Evolutionary conservation across 1,140 invertebrate genomes (phyloP), one percentile per base, ranked within the genome.

Genomic region (Mycetomoellerius zeteki): DNA sequence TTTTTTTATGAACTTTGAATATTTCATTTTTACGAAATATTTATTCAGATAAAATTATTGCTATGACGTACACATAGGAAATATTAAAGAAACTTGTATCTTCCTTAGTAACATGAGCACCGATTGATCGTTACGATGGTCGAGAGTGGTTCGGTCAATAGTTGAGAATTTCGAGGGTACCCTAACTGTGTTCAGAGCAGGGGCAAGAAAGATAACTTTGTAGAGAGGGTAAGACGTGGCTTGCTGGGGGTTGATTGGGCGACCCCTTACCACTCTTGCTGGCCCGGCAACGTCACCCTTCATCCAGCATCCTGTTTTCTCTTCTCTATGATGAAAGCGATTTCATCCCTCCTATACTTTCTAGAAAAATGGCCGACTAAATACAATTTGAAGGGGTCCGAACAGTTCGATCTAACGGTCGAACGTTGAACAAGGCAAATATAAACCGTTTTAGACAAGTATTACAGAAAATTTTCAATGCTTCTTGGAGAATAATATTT

Each of bases 161-260:
- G 91, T 93, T 93, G 90, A 84, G 87, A 93, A 93, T 93, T 93
- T 92, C 91, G 91, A 90, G 87, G 90, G 93, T 91, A 93, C 92
- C 92, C 93, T 90, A 92, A 93, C 90, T 86, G 85, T 88, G 88
- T 90, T 90, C 86, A 89, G 93, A 91, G 93, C 91, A 94, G 91
- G 92, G 91, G 94, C 94, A 95, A 95, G 95, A 95, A 95, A 95
- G 94, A 95, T 95, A 95, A 95, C 94, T 95, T 95, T 90, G 92
- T 93, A 93, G 94, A 84, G 92, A 94, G 94, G 94, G 94, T 94
- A 95, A 95, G 95, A 95, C 93, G 92, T 92, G 92, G 91, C 91
- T 94, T 93, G 91, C 93, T 90, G 93, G 93, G 94, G 95, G 94
- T 95, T 94, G 95, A 95, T 95, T 95, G 94, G 95, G 94, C 92